Conservation (phyloP, 2,113 vertebrate genomes). For the Clinocottus analis region DNA sequence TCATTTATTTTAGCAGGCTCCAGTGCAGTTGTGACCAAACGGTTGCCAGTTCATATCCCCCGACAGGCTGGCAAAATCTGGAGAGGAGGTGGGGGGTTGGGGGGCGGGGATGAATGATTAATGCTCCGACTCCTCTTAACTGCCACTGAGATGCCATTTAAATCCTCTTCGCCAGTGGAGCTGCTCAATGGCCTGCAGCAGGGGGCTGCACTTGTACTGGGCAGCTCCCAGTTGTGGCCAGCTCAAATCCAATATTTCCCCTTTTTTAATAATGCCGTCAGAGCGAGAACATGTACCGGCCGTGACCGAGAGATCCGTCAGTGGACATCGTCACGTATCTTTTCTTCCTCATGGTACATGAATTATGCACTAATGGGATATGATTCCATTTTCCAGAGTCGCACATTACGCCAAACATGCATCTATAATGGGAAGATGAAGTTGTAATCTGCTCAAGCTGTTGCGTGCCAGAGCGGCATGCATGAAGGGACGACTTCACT, state of each 20-base stretch:
- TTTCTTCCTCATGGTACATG: neutral
- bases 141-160: conserved; percentile 59
- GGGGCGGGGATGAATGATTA: conserved; percentile 48
- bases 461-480: neutral
- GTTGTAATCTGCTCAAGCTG: conserved; percentile 7
- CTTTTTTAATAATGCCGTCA: conserved; percentile 3
- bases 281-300: neutral
- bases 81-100: conserved; percentile 6
- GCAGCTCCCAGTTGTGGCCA: conserved; percentile 21
- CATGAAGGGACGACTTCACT: conserved; percentile 10
- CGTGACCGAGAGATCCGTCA: neutral
- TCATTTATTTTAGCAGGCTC: conserved; percentile 24
- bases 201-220: conserved; percentile 22
- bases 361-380: conserved; percentile 31
- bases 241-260: conserved; percentile 18
- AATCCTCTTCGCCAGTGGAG: conserved; percentile 39
- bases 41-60: conserved; percentile 49
- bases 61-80: conserved; percentile 34
- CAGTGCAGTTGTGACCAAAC: conserved; percentile 46
- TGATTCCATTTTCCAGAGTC: conserved; percentile 3
- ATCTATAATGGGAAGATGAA: conserved; percentile 29
- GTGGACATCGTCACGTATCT: neutral
- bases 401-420: conserved; percentile 21
- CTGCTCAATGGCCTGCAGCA: conserved; percentile 31
- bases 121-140: conserved; percentile 46